These are phyloP conservation scores for Drepana falcataria DNA, from an alignment of 2,888 invertebrate species.

Conservation along the genomic window DNA sequence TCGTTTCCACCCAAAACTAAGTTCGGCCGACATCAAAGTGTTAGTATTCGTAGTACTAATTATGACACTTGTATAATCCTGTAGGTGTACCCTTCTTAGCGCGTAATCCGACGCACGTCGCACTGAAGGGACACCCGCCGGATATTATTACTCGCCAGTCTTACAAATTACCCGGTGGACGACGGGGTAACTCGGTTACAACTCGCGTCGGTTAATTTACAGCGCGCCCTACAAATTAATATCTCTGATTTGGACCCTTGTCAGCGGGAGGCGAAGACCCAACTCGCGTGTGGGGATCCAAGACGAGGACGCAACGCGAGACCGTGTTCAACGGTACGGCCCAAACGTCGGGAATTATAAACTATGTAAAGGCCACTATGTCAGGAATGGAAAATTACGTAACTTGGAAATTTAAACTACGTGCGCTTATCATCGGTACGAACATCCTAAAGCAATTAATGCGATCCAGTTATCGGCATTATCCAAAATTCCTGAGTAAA, in stretches of 20 bases:
- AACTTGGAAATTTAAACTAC: no score
- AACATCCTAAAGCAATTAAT: no score
- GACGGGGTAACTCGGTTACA: slow-evolving; percentile 59
- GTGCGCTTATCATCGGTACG: no score
- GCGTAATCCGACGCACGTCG: slow-evolving; percentile 38
- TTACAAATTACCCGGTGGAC: slow-evolving; percentile 55
- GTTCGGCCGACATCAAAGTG: not conserved
- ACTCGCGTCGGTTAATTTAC: slow-evolving; percentile 70
- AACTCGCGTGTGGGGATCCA: slow-evolving; percentile 17
- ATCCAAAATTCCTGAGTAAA: no score
- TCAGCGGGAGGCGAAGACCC: slow-evolving; percentile 49
- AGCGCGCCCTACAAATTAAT: slow-evolving; percentile 73
- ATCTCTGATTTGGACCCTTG: slow-evolving; percentile 76
- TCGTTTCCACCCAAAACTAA: not conserved
- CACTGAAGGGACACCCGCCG: slow-evolving; percentile 36
- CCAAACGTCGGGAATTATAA: not conserved
- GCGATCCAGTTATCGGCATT: no score
- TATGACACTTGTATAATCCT: slow-evolving; percentile 1
- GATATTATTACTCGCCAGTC: slow-evolving; percentile 62
- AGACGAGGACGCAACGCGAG: slow-evolving; percentile 21
- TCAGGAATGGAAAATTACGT: no score
- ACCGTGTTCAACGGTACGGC: not conserved
- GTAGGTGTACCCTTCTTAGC: slow-evolving; percentile 20
- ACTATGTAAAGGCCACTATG: no score
- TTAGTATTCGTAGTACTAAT: not conserved